A percentile compares a stretch with the other conserved stretches of the same genome.
These are phyloP conservation scores for Eonycteris spelaea DNA, from an alignment of 2,113 vertebrate species.

Conservation along the genomic window DNA sequence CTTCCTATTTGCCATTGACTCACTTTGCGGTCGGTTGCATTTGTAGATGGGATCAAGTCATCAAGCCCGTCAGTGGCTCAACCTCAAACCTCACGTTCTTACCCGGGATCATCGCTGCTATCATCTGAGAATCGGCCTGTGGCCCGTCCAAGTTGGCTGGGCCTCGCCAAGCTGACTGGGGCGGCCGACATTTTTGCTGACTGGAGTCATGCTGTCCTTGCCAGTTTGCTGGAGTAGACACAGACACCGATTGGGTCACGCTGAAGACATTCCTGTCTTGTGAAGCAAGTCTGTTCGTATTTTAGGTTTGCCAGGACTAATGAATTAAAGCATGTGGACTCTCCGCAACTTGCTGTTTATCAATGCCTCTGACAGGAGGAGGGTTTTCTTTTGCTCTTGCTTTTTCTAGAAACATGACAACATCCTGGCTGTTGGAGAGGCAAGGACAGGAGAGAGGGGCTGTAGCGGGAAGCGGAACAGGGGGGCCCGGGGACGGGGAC, in stretches of 20 bases:
- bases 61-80: background rate
- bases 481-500: slow-evolving; percentile 80
- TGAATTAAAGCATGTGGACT: slow-evolving; percentile 87
- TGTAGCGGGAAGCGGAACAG: slow-evolving; percentile 77
- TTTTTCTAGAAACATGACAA: slow-evolving; percentile 81
- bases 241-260: slow-evolving; percentile 87
- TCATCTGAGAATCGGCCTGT: slow-evolving; percentile 82
- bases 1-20: background rate
- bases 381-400: slow-evolving; percentile 77
- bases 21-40: background rate
- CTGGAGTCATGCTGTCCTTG: slow-evolving; percentile 95
- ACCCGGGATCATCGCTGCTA: slow-evolving; percentile 72
- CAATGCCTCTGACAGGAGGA: slow-evolving; percentile 84
- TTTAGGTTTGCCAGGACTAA: slow-evolving; percentile 87
- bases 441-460: slow-evolving; percentile 77
- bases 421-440: slow-evolving; percentile 76
- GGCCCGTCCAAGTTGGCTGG: slow-evolving; percentile 83
- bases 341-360: slow-evolving; percentile 80
- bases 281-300: slow-evolving; percentile 89
- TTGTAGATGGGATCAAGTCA: slow-evolving; percentile 64
- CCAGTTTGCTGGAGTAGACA: slow-evolving; percentile 93
- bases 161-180: slow-evolving; percentile 87
- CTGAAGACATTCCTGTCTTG: slow-evolving; percentile 90
- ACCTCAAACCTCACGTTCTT: slow-evolving; percentile 66
- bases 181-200: slow-evolving; percentile 92